Conservation (phyloP, 2,797 vertebrate species). For the Karalla daura region DNA sequence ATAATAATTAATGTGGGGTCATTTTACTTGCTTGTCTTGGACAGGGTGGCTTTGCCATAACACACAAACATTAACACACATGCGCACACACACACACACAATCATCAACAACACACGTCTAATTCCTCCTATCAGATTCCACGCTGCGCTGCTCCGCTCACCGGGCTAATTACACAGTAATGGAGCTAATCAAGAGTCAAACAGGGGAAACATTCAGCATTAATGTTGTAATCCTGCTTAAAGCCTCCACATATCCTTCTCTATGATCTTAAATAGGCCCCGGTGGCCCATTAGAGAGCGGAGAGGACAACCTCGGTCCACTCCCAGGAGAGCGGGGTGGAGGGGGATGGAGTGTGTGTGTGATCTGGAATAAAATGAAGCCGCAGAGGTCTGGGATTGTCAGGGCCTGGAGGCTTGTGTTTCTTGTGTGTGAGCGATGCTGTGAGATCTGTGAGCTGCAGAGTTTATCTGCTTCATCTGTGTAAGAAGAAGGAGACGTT, state of each 20-base stretch:
- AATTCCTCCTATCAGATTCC: conserved; percentile 55
- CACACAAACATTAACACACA: background rate
- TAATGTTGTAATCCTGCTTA: conserved; percentile 65
- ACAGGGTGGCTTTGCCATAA: conserved; percentile 20
- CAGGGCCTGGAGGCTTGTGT: conserved; percentile 17
- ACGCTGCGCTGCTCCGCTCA: conserved; percentile 22
- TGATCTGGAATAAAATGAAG: conserved; percentile 13
- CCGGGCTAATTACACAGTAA: conserved; percentile 69
- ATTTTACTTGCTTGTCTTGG: conserved; percentile 30
- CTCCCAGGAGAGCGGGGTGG: conserved; percentile 35
- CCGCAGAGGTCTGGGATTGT: conserved; percentile 3
- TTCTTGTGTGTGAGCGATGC: too few relatives aligned
- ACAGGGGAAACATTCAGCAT: conserved; percentile 60
- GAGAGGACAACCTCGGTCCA: conserved; percentile 56
- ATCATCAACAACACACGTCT: conserved; percentile 25
- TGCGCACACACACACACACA: conserved; percentile 13
- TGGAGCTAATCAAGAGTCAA: conserved; percentile 70
- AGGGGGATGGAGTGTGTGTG: conserved; percentile 14
- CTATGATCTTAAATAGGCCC: conserved; percentile 77
- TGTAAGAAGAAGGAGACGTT: too few relatives aligned
- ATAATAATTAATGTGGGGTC: conserved; percentile 15
- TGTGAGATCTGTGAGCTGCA: too few relatives aligned
- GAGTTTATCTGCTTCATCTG: too few relatives aligned
- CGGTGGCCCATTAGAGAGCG: conserved; percentile 68
- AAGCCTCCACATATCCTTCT: conserved; percentile 66